Base-by-base conservation (phyloP, 1,140 invertebrate species). In the Cylas formicarius region DNA sequence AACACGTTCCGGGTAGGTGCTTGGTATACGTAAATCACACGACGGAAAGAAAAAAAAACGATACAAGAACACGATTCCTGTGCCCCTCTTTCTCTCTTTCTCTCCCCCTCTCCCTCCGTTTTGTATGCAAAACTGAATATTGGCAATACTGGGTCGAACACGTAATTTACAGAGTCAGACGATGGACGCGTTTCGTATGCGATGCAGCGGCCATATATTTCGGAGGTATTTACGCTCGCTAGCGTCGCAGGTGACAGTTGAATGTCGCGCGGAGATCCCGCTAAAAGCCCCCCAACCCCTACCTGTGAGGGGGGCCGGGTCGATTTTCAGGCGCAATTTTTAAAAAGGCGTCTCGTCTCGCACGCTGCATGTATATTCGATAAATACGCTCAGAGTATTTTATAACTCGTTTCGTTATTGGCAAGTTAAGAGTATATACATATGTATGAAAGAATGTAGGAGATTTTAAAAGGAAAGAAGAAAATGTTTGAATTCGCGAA, bases 121-220 rank as follows among this genome's bases (percentile, higher is more conserved):
- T 9, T 31, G 28, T 31, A 31, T 31, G 28, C 26, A 27, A 27
- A 27, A 27, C 26, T 27, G 28, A 31, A 31, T 31, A 31, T 31
- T 11, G 28, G 28, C 14, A 31, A 7, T 31, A 9, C 28, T 31
- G 28, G n/a, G 28, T 31, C 7, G 28, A 31, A 31, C 28, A 31
- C 18, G 18, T 31, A 31, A 31, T 31, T 31, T 31, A 31, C 28
- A 11, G n/a, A 13, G 18, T 9, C 6, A 9, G 6, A 31, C 28
- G 28, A 31, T 16, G 28, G 13, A n/a, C n/a, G 18, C 13, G 28
- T 31, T 16, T 31, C n/a, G 6, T 13, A 11, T 16, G 18, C 28
- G 7, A 31, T 31, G 28, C 28, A 7, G n/a, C 7, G n/a, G n/a
- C 28, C 28, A 11, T 31, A 31, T 31, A 31, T 31, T n/a, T 31